Evolutionary conservation across 35 echinoderm and acorn worm species (phyloP).

Genomic region (Acanthaster planci): DNA sequence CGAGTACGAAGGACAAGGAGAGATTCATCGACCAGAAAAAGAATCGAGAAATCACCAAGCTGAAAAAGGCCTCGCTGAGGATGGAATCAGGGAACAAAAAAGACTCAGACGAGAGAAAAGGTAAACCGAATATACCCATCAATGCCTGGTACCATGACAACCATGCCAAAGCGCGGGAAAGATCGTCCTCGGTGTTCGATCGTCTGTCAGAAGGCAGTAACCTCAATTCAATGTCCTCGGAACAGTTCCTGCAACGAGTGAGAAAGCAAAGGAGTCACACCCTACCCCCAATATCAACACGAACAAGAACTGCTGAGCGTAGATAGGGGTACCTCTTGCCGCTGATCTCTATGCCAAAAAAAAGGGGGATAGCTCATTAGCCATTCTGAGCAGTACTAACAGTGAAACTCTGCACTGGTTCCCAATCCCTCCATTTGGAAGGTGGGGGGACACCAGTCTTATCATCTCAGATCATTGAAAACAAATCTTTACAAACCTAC

Average conservation of each 20-base stretch:
- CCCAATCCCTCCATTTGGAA: too few relatives aligned
- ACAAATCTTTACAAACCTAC: too few relatives aligned
- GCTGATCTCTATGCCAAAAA: too few relatives aligned
- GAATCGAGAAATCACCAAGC: neutral
- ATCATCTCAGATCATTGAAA: too few relatives aligned
- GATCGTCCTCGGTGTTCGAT: conserved; percentile 18
- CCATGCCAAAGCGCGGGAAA: conserved; percentile 16
- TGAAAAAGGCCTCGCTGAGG: neutral
- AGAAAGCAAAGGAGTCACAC: neutral
- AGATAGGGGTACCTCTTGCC: neutral
- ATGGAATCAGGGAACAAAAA: neutral
- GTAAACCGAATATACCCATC: neutral
- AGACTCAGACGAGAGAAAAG: neutral
- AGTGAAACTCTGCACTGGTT: too few relatives aligned
- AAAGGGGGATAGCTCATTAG: too few relatives aligned
- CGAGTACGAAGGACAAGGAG: neutral
- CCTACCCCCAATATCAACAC: neutral
- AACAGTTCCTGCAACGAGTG: neutral
- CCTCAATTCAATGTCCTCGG: conserved; percentile 2
- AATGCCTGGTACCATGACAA: conserved; percentile 28
- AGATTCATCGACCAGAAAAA: neutral
- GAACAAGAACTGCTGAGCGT: neutral
- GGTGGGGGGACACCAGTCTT: too few relatives aligned
- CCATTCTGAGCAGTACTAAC: too few relatives aligned
- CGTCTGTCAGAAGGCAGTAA: conserved; percentile 1